Conservation (phyloP, 2,113 vertebrate genomes). For the Fulmarus glacialis region DNA sequence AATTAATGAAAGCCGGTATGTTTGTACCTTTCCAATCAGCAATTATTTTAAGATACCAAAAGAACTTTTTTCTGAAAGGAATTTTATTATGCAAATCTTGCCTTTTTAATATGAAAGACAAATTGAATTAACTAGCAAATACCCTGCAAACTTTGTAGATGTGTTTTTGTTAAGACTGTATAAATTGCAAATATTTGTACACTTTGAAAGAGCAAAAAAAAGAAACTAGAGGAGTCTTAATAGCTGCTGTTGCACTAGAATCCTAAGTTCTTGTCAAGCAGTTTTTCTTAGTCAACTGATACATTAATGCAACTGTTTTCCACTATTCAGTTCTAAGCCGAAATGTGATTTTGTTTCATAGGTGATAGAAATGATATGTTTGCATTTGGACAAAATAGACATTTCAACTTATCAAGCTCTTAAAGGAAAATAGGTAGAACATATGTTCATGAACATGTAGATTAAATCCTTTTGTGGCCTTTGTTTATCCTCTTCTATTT, state of each 20-base stretch:
- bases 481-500: conserved; percentile 30
- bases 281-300: neutral
- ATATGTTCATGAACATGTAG: conserved; percentile 14
- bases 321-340: conserved; percentile 12
- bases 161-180: conserved; percentile 26
- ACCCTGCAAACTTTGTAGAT: conserved; percentile 2
- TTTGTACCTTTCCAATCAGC: neutral
- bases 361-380: conserved; percentile 25
- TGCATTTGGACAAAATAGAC: conserved; percentile 18
- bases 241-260: conserved; percentile 53
- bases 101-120: neutral
- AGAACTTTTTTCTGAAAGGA: neutral
- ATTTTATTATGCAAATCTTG: conserved; percentile 21
- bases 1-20: neutral
- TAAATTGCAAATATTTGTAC: conserved; percentile 24
- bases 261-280: neutral
- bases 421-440: conserved; percentile 30
- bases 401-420: conserved; percentile 8
- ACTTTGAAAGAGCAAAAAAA: neutral
- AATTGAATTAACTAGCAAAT: neutral
- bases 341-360: conserved; percentile 52
- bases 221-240: conserved; percentile 41
- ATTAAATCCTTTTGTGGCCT: conserved; percentile 57
- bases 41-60: conserved; percentile 17
- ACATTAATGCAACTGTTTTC: neutral